Evolutionary conservation across 2,113 vertebrate genomes (phyloP), one percentile per base, ranked within the genome.

Genomic region (Scomber scombrus): DNA sequence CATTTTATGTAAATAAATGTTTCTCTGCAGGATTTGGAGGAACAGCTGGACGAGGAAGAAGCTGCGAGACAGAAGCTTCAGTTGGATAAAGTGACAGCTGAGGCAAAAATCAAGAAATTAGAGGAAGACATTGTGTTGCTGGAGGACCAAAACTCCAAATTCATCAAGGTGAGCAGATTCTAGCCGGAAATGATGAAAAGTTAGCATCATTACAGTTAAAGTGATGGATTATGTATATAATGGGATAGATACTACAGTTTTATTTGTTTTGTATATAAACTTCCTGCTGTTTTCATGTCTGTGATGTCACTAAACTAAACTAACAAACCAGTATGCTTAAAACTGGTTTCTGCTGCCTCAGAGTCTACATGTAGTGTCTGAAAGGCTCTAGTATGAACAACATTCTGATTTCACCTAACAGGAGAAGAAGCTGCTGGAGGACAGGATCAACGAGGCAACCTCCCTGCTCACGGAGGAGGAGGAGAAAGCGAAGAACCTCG

Each of bases 81-180:
- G 91, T 93, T 99, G 72, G 98, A 99, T 65, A 99, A 99, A 88
- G 98, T 99, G 73, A 99, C 98, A 0, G 97, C 98, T 1, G 98
- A 99, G 84, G 96, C 98, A 0, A 99, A 99, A 88, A 98, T 99
- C 80, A 99, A 99, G 90, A 99, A 99, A 93, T 97, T 99, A 96
- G 98, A 99, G 70, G 98, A 99, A 88, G 98, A 99, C 84, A 97
- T 99, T 84, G 94, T 99, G 6, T 92, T 97, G 68, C 81, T 99
- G 3, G 98, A 99, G 85, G 98, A 99, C 95, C 97, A 99, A 62
- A 99, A 99, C 88, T 98, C 97, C 63, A 99, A 99, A 81, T 98
- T 98, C 58, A 87, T 97, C 67, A 99, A 99, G 96, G 98, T 98
- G 78, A 93, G 90, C 11, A 7, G 11, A 47, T 51, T 50, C n/a